A percentile compares a stretch with the other conserved stretches of the same genome.
Evolutionary conservation across 2,113 vertebrate species (phyloP).

Genomic region (Phyllostomus discolor): DNA sequence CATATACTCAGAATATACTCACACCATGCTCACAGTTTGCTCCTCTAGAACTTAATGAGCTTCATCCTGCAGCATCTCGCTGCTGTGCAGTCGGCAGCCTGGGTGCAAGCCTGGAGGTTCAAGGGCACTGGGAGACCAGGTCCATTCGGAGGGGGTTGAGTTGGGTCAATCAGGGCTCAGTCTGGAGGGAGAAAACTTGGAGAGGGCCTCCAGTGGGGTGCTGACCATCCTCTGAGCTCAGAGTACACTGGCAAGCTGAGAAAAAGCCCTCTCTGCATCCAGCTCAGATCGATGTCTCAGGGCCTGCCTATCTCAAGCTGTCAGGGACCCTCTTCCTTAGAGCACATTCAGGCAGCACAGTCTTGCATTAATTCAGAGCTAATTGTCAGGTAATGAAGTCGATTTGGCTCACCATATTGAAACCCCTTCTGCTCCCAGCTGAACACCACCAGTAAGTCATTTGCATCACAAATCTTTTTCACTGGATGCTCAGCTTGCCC

Average conservation of each 20-base stretch:
- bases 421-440: conserved; percentile 63
- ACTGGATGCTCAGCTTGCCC: conserved; percentile 51
- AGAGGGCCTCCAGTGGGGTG: neutral
- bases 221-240: neutral
- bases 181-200: neutral
- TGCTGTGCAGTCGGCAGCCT: neutral
- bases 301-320: conserved; percentile 55
- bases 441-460: conserved; percentile 71
- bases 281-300: conserved; percentile 10
- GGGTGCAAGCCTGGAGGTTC: neutral
- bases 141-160: neutral
- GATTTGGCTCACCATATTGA: conserved; percentile 74
- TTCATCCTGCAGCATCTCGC: neutral
- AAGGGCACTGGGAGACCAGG: neutral
- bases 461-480: conserved; percentile 74
- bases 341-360: conserved; percentile 58
- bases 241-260: neutral
- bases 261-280: neutral
- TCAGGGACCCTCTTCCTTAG: conserved; percentile 58
- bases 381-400: conserved; percentile 79
- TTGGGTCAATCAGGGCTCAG: neutral
- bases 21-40: neutral
- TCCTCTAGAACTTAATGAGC: neutral
- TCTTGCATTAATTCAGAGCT: conserved; percentile 76
- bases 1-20: neutral